Evolutionary conservation across 2,888 invertebrate genomes (phyloP), one percentile per base, ranked within the genome.

Genomic region (Patella caerulea): DNA sequence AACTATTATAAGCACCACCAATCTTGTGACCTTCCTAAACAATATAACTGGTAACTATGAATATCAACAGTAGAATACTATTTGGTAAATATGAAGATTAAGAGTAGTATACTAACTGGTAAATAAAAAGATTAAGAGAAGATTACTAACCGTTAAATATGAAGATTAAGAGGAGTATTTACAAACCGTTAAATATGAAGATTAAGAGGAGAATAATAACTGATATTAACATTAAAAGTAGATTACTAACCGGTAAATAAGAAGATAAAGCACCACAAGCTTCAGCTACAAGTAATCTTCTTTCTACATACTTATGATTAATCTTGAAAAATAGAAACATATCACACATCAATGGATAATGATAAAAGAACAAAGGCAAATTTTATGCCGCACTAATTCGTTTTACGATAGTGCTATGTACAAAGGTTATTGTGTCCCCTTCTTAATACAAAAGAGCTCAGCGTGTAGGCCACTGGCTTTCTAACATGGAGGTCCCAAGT

Each of bases 251-350:
- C 78, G 94, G 94, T 65, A 95, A 93, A 86, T 94, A 94, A 1
- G 94, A 94, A 72, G 94, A 93, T 78, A 95, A 92, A 7, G 93
- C 93, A 7, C 94, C 94, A 89, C 95, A 95, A 12, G 94, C 94
- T 89, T 95, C 95, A 4, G 94, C 94, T 9, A 95, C 95, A 52
- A 95, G 89, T 54, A 95, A 91, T 78, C 95, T 92, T 81, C 94
- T 92, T 89, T 95, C 95, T 2, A 93, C 91, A 90, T 95, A 94
- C 85, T 94, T 94, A 87, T 95, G 94, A 75, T 93, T 94, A 83
- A 95, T 93, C 91, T 95, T 86, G 17, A 86, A 24, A 45, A 45
- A 45, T 45, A 45, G 45, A 45, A 45, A 45, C 7, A 45, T 45
- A 45, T 45, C 7, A 45, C 34, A 45, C 5, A 7, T 45, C 4